These are phyloP conservation scores for Gambusia holbrooki DNA, from an alignment of 2,113 vertebrate species.

Conservation along the genomic window DNA sequence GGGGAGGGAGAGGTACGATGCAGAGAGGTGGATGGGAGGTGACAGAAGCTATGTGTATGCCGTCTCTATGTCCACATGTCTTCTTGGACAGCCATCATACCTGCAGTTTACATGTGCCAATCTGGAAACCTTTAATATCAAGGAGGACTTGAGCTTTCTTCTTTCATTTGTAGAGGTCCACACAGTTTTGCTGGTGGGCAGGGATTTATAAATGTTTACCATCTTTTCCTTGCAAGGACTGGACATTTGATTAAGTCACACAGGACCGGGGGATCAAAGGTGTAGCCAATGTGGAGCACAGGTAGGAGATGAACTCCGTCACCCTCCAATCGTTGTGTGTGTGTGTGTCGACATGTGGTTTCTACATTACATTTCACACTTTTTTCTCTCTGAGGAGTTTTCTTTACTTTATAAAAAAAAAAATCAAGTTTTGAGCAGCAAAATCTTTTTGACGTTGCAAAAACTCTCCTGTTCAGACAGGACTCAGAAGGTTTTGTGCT, in stretches of 20 bases:
- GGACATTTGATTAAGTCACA: slow-evolving; percentile 39
- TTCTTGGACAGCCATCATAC: slow-evolving; percentile 34
- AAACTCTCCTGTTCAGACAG: slow-evolving; percentile 15
- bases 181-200: slow-evolving; percentile 36
- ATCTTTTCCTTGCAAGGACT: slow-evolving; percentile 14
- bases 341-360: not conserved
- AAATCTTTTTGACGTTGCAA: not conserved
- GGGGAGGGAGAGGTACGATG: slow-evolving; percentile 48
- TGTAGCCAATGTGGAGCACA: slow-evolving; percentile 79
- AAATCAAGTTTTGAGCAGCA: not conserved
- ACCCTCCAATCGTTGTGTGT: not conserved
- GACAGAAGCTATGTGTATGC: slow-evolving; percentile 35
- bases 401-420: no score
- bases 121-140: slow-evolving; percentile 33
- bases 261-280: slow-evolving; percentile 23
- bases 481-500: not conserved
- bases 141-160: slow-evolving; percentile 18
- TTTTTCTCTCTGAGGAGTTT: not conserved
- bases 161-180: slow-evolving; percentile 23
- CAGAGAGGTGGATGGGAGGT: slow-evolving; percentile 51
- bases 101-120: slow-evolving; percentile 17
- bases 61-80: slow-evolving; percentile 47
- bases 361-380: not conserved
- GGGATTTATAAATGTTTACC: slow-evolving; percentile 30
- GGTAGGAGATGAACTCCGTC: no score